phyloP scores from a whole-genome alignment of 2,888 invertebrate genomes.

The Tineola bisselliella region DNA sequence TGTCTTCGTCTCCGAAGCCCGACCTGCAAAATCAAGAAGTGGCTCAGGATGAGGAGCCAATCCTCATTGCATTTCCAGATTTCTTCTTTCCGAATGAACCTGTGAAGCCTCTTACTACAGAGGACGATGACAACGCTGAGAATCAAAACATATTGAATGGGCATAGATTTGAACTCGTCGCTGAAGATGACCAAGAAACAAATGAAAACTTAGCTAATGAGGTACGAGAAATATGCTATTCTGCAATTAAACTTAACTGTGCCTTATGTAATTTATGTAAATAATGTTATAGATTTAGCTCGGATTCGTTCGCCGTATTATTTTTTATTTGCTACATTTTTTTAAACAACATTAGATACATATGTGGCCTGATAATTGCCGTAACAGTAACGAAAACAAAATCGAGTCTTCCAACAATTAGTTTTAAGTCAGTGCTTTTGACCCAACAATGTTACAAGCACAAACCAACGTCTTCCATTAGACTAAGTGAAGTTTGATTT shows the following conservation, averaged over 20 bases:
- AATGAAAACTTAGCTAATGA: slow-evolving; percentile 70
- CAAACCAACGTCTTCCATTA: slow-evolving; percentile 58
- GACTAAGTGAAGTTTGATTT: slow-evolving; percentile 31
- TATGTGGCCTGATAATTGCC: not conserved
- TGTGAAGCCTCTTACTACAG: slow-evolving; percentile 48
- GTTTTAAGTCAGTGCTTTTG: slow-evolving; percentile 42
- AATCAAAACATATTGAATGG: slow-evolving; percentile 55
- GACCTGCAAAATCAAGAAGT: slow-evolving; percentile 61
- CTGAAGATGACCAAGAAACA: slow-evolving; percentile 46
- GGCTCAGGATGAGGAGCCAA: slow-evolving; percentile 52
- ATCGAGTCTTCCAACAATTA: slow-evolving; percentile 62
- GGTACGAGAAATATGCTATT: slow-evolving; percentile 64
- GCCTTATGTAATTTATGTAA: slow-evolving; percentile 59
- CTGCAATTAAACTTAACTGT: slow-evolving; percentile 39
- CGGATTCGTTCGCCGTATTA: not conserved
- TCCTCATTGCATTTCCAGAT: slow-evolving; percentile 49
- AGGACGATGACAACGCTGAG: slow-evolving; percentile 54
- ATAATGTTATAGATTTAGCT: slow-evolving; percentile 12
- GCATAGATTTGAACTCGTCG: slow-evolving; percentile 48
- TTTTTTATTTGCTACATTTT: not conserved
- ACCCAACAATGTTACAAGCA: slow-evolving; percentile 22
- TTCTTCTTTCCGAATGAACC: slow-evolving; percentile 51
- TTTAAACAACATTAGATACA: not conserved
- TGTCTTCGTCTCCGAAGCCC: slow-evolving; percentile 53
- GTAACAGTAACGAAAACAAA: slow-evolving; percentile 47